Evolutionary conservation across 2,113 vertebrate species (phyloP), one percentile per base, ranked within the genome.

Genomic region (Scomber colias): DNA sequence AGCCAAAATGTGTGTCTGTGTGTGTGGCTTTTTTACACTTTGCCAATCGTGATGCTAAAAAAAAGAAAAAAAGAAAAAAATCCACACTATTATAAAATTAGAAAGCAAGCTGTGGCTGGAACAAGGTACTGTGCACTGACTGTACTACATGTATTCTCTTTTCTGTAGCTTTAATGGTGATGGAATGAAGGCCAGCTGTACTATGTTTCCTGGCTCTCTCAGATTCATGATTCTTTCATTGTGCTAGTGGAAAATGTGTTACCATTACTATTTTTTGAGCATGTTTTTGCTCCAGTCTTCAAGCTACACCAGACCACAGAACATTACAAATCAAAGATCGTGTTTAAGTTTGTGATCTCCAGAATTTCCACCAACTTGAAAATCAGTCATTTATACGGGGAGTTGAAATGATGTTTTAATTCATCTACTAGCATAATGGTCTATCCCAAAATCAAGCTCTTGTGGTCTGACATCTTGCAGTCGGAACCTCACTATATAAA

Each of bases 1-100:
- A 62, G 70, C 73, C 77, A 81, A 67, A 68, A 11, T 57, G 67
- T 73, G 66, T 44, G 16, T 56, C 1, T 61, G 30, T 77, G 71
- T 68, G 61, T 19, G 35, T 40, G 35, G 24, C 54, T 72, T 63
- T 63, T 3, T 65, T 75, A 72, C 75, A 80, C 21, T 55, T 56
- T 73, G 53, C 56, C 54, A 51, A 77, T 62, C 0, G 5, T 16
- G n/a, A 65, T 12, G 57, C 2, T 21, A 19, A 63, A 57, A 53
- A 82, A 27, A 27, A 27, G 2, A 27, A 27, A 2, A 27, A 27
- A 2, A 54, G 3, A 27, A 2, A 27, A 27, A 2, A 54, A 10
- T 5, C 13, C 31, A 15, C 46, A 19, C 11, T 62, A n/a, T 40
- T 14, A 56, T 12, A 27, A 40, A 75, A 59, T 19, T 31, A 44